phyloP scores from a whole-genome alignment of 2,113 vertebrate species.

The Tenebrosternarchus preto region DNA sequence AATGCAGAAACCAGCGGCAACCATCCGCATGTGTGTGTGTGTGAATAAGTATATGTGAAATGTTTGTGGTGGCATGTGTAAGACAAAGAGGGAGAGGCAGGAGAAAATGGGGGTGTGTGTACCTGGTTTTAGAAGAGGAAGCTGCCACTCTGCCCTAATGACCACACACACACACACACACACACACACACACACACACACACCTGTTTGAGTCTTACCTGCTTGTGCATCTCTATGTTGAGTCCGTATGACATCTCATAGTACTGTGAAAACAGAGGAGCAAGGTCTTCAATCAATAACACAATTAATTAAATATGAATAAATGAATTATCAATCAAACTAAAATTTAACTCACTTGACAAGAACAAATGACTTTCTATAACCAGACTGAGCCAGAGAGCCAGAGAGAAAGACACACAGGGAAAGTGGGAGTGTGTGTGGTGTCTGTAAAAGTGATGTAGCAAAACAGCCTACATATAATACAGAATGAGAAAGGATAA shows the following conservation, averaged over 20 bases:
- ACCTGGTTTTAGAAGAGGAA: neutral
- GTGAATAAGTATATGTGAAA: neutral
- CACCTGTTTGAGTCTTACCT: conserved; percentile 42
- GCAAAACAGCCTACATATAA: neutral
- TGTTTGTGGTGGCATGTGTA: conserved; percentile 23
- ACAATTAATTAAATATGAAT: conserved; percentile 33
- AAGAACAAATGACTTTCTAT: conserved; percentile 33
- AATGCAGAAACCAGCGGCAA: conserved; percentile 21
- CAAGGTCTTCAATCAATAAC: conserved; percentile 38
- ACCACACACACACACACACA: neutral
- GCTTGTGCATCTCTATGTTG: conserved; percentile 58
- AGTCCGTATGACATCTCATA: conserved; percentile 57
- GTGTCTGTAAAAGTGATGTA: conserved; percentile 7
- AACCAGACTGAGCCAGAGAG: conserved; percentile 9
- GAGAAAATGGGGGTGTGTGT: neutral
- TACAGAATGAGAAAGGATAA: neutral
- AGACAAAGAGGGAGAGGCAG: neutral
- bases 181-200: conserved; percentile 19
- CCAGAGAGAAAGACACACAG: neutral
- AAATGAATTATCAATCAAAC: conserved; percentile 50
- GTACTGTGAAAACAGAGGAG: conserved; percentile 50
- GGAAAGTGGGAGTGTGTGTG: neutral
- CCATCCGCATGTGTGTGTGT: conserved; percentile 15
- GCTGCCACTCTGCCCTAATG: neutral
- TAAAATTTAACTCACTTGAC: conserved; percentile 35